phyloP scores from a whole-genome alignment of 92 coral and sea anemone species.

The Palythoa grandis region DNA sequence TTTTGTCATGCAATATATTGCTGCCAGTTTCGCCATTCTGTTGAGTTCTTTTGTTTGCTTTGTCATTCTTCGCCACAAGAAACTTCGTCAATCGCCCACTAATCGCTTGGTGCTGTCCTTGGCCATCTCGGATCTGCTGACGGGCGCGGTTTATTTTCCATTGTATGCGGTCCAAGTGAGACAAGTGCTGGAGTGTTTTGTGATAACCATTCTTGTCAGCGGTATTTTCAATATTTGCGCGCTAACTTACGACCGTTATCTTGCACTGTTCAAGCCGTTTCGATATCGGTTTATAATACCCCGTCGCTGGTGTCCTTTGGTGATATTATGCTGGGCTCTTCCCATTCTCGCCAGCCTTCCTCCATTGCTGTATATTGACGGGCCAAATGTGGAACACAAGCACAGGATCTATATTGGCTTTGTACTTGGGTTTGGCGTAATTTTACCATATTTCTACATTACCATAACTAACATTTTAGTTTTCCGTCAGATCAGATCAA shows the following conservation, averaged over 20 bases:
- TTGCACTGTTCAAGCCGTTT: constrained; percentile 34
- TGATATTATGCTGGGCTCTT: constrained; percentile 17
- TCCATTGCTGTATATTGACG: constrained; percentile 15
- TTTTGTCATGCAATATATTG: constrained; percentile 15
- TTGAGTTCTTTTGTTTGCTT: background rate
- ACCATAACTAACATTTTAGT: background rate
- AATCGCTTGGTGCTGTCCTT: constrained; percentile 10
- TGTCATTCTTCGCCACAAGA: background rate
- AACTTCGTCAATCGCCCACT: background rate
- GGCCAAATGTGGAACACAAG: background rate
- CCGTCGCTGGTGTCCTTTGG: constrained; percentile 23
- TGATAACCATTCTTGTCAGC: constrained; percentile 25
- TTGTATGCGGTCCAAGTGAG: background rate
- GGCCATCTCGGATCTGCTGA: constrained; percentile 27
- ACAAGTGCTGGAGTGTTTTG: constrained; percentile 10
- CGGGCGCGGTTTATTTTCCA: constrained; percentile 25
- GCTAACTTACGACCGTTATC: constrained; percentile 24
- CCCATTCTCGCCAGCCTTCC: constrained; percentile 12
- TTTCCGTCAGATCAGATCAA: constrained; percentile 17
- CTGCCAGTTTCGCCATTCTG: constrained; percentile 21
- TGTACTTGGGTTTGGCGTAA: background rate
- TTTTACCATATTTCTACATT: constrained; percentile 25
- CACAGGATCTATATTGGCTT: constrained; percentile 7
- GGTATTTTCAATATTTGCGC: constrained; percentile 23
- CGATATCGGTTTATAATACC: constrained; percentile 35